Percentiles rank a stretch among this genome's conserved stretches.
Conservation (phyloP, 2,888 invertebrate genomes). For the Heteromyza rotundicornis region DNA sequence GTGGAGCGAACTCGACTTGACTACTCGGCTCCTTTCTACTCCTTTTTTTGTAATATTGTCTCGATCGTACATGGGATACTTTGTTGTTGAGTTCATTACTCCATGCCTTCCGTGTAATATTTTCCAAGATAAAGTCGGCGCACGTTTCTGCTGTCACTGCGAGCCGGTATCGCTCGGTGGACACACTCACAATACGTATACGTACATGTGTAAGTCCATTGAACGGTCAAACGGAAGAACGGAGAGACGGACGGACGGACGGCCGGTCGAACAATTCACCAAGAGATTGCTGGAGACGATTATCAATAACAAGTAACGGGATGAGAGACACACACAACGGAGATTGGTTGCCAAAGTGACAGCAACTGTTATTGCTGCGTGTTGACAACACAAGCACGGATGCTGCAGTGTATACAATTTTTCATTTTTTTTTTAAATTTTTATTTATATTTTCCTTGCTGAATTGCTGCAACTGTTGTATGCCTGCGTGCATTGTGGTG, state of each 20-base stretch:
- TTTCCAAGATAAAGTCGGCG: conserved; percentile 29
- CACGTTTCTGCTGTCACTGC: conserved; percentile 32
- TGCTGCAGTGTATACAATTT: no score
- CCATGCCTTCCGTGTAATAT: conserved; percentile 15
- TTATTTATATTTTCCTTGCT: no score
- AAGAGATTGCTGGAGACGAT: background rate
- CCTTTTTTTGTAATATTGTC: background rate
- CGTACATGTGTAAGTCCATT: no score
- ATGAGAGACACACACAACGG: background rate
- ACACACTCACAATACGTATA: no score
- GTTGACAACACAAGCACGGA: background rate
- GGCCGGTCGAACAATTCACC: background rate
- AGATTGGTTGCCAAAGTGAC: conserved; percentile 4
- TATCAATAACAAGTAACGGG: conserved; percentile 4
- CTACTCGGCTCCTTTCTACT: no score
- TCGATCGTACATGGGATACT: background rate
- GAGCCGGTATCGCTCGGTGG: conserved; percentile 15
- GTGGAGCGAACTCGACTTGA: no score
- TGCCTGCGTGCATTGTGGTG: no score
- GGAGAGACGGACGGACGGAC: background rate
- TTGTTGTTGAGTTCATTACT: conserved; percentile 3
- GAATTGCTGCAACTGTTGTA: no score
- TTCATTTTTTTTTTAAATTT: no score
- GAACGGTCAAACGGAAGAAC: background rate
- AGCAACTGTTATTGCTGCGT: background rate